Evolutionary conservation across 2,888 invertebrate genomes (phyloP).

Genomic region (Diploptera punctata): DNA sequence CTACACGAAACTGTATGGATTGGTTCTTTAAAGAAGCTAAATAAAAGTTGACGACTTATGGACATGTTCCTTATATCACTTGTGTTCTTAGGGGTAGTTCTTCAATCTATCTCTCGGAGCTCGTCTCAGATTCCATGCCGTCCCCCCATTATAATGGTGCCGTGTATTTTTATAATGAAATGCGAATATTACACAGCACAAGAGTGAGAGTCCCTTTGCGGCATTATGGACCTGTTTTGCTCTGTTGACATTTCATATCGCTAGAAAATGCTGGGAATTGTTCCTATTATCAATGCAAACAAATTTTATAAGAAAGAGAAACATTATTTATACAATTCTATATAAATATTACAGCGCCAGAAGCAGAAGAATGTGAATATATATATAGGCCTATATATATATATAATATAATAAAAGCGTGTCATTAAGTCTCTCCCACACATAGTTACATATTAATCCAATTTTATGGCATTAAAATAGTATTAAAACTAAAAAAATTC

Average conservation of each 20-base stretch:
- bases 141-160: constrained; percentile 14
- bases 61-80: not conserved
- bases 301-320: not conserved
- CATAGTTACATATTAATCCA: too few species aligned
- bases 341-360: too few species aligned
- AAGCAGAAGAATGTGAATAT: too few species aligned
- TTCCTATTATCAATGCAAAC: not conserved
- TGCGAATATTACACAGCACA: constrained; percentile 3
- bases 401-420: too few species aligned
- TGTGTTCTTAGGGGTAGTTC: not conserved
- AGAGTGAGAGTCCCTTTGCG: not conserved
- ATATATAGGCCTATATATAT: too few species aligned
- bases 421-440: too few species aligned
- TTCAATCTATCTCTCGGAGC: not conserved
- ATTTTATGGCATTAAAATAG: too few species aligned
- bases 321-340: not conserved
- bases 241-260: constrained; percentile 24
- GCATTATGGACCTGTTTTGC: not conserved
- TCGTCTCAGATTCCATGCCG: constrained; percentile 6
- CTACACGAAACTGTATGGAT: too few species aligned
- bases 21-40: too few species aligned
- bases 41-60: too few species aligned
- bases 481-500: too few species aligned
- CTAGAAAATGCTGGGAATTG: not conserved
- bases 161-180: constrained; percentile 28